Evolutionary conservation across 2,888 invertebrate species (phyloP), one percentile per base, ranked within the genome.

Genomic region (Noctua pronuba): DNA sequence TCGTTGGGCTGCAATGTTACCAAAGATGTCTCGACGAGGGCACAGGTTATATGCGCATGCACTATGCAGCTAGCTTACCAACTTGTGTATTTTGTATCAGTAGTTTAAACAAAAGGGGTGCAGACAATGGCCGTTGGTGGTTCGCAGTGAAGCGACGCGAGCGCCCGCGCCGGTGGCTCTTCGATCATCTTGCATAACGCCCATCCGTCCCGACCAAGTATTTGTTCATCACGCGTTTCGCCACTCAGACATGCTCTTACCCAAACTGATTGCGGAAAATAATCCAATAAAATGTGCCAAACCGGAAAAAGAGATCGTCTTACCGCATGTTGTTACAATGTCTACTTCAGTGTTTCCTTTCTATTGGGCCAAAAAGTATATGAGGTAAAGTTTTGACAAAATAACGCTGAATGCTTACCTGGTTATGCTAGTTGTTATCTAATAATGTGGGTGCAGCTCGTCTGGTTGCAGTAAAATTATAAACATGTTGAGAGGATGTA

Each of bases 251-350:
- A 93, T 94, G 91, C 90, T 94, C 91, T 95, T 93, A 92, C 93
- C 92, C 86, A 94, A 94, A 93, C 90, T 90, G 92, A 94, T 94
- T 93, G 94, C 93, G 90, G 93, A 91, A 93, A 95, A 93, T 91
- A 90, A 86, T 77, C 90, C 88, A 91, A 92, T 91, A 92, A 93
- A 93, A 91, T 90, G 83, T 91, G 84, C 84, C 87, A 88, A 89
- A 90, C 91, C 91, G 92, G 92, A 93, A 92, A 91, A 91, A 88
- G 85, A 83, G 85, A 84, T 84, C 83, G 85, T 88, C 82, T 90
- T 86, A 89, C 84, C 84, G 83, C 85, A 77, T 81, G 86, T 89
- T 82, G 84, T 77, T 76, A 35, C 31, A 35, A 8, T 60, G 18
- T 28, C 58, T 31, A 69, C 35, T 52, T 13, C 1, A 44, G 49